Percentiles rank a stretch among this genome's conserved stretches.
These are phyloP conservation scores for Scarus forsteni DNA, from an alignment of 2,797 vertebrate genomes.

Conservation along the genomic window DNA sequence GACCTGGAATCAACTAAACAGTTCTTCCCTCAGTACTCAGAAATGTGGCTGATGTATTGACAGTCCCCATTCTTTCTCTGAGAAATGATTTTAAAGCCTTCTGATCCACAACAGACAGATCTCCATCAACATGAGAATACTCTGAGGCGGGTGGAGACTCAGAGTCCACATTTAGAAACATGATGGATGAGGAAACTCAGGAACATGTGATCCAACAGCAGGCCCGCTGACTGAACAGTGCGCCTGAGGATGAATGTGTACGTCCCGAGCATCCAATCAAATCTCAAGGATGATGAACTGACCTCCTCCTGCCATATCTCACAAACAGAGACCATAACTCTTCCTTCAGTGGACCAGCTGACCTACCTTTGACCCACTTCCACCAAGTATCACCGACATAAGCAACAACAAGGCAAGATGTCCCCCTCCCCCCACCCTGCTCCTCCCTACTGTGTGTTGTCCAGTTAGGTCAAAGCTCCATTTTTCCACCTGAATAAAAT, in stretches of 20 bases:
- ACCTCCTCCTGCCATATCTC: conserved; percentile 33
- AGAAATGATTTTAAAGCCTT: conserved; percentile 26
- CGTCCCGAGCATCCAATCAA: conserved; percentile 64
- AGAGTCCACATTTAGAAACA: conserved; percentile 39
- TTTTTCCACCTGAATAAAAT: conserved; percentile 61
- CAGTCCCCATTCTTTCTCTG: neutral
- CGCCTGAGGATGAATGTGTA: conserved; percentile 47
- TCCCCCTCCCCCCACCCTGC: conserved; percentile 21
- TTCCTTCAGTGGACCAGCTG: conserved; percentile 42
- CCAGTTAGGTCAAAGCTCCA: conserved; percentile 54
- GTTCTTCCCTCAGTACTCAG: conserved; percentile 12
- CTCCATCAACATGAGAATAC: conserved; percentile 41
- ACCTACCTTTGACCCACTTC: conserved; percentile 67
- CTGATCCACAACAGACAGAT: conserved; percentile 38
- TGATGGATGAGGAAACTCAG: conserved; percentile 53
- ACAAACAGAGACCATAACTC: conserved; percentile 51
- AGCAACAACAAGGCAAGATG: conserved; percentile 32
- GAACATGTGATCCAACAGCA: conserved; percentile 40
- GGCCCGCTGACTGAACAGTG: conserved; percentile 17
- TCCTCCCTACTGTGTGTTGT: conserved; percentile 31
- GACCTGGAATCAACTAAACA: neutral
- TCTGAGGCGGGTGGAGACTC: conserved; percentile 28
- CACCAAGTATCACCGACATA: conserved; percentile 39
- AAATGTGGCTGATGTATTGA: conserved; percentile 2
- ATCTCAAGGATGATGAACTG: conserved; percentile 60